Percentiles rank a stretch among this genome's conserved stretches.
These are phyloP conservation scores for Drosophila lutescens DNA, from an alignment of 2,888 invertebrate genomes.

Conservation along the genomic window DNA sequence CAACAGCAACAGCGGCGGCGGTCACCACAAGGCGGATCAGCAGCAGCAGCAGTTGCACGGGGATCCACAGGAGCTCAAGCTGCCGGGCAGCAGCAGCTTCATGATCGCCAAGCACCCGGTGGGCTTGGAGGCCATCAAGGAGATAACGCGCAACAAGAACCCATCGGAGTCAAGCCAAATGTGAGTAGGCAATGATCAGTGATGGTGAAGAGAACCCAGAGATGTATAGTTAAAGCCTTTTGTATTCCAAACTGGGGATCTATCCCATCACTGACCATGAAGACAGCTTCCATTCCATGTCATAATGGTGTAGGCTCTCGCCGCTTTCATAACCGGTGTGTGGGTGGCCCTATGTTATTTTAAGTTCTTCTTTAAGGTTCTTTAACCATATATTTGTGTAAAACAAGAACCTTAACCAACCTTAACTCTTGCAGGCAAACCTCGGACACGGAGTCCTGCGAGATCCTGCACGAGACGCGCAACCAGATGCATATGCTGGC, in stretches of 20 bases:
- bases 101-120: conserved; percentile 87
- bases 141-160: conserved; percentile 88
- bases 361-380: neutral
- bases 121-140: conserved; percentile 91
- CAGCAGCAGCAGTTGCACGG: conserved; percentile 15
- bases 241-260: too few species aligned
- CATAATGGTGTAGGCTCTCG: conserved; percentile 30
- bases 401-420: neutral
- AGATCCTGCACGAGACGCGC: conserved; percentile 83
- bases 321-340: conserved; percentile 21
- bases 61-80: conserved; percentile 62
- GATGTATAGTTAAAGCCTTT: too few species aligned
- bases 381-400: too few species aligned
- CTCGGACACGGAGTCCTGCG: conserved; percentile 84
- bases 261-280: conserved; percentile 13
- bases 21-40: conserved; percentile 56
- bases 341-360: conserved; percentile 5
- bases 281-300: conserved; percentile 22
- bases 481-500: conserved; percentile 78
- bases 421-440: conserved; percentile 81
- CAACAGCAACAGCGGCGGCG: conserved; percentile 74
- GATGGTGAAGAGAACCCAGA: neutral
- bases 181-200: conserved; percentile 70
- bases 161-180: conserved; percentile 85
- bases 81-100: conserved; percentile 83